Conservation (phyloP, 2,797 vertebrate genomes). For the Sebastes nivosus region DNA sequence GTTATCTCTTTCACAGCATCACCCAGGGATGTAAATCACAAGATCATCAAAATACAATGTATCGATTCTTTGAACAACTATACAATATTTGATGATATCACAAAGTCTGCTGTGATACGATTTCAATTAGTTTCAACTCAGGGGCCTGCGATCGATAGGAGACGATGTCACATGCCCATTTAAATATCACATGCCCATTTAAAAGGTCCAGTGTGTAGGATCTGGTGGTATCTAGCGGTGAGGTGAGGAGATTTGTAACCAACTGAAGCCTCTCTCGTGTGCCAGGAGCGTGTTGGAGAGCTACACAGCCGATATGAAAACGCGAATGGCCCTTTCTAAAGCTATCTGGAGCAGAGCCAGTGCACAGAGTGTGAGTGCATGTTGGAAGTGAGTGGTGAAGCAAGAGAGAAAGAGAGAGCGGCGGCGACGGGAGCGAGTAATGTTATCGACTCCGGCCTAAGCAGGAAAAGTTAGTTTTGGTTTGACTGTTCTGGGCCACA, state of each 20-base stretch:
- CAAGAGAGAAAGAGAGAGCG: neutral
- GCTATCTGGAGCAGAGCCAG: too few relatives aligned
- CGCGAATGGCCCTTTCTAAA: rapidly evolving
- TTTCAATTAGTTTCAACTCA: neutral
- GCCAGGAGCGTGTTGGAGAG: neutral
- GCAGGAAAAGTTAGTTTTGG: neutral
- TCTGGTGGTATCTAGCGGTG: neutral
- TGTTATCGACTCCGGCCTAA: neutral
- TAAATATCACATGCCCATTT: too few relatives aligned
- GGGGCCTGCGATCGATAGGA: neutral
- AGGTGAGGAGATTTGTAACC: neutral
- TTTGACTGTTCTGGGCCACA: too few relatives aligned
- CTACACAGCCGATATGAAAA: neutral
- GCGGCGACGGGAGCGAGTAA: too few relatives aligned
- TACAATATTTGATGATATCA: neutral
- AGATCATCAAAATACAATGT: too few relatives aligned
- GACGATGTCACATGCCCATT: neutral
- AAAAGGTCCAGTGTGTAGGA: neutral
- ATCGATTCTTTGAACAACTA: too few relatives aligned
- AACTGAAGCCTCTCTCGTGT: neutral
- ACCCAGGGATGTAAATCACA: too few relatives aligned
- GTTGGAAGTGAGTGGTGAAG: too few relatives aligned
- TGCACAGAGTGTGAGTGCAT: too few relatives aligned
- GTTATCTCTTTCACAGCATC: neutral
- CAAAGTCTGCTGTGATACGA: neutral